Conservation (phyloP, 2,113 vertebrate genomes). For the Ancistrus triradiatus region DNA sequence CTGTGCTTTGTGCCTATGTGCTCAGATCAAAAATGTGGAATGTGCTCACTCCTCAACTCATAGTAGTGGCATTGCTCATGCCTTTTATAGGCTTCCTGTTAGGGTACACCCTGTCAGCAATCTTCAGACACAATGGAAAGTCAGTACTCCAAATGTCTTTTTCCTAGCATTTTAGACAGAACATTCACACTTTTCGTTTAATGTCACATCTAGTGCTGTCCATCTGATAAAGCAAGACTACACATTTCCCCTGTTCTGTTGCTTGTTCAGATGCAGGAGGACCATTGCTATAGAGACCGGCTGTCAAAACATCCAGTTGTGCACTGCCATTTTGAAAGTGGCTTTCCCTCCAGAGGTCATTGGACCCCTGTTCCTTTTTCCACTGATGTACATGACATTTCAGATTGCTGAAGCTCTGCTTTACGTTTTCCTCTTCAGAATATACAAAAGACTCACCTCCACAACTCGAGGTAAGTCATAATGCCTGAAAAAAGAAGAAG, state of each 20-base stretch:
- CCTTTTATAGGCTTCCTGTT: slow-evolving; percentile 72
- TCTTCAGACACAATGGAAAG: slow-evolving; percentile 66
- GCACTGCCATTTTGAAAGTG: slow-evolving; percentile 72
- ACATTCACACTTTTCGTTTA: background rate
- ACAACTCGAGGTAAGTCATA: background rate
- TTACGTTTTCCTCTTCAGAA: slow-evolving; percentile 64
- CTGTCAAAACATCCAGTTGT: slow-evolving; percentile 82
- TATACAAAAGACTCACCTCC: slow-evolving; percentile 61
- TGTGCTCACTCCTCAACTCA: slow-evolving; percentile 64
- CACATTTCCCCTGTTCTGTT: background rate
- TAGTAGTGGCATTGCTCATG: slow-evolving; percentile 72
- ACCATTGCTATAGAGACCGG: slow-evolving; percentile 79
- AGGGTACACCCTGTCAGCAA: slow-evolving; percentile 68
- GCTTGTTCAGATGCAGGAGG: slow-evolving; percentile 60
- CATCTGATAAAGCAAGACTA: background rate
- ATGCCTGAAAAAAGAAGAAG: too few relatives aligned
- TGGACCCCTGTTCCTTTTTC: slow-evolving; percentile 78
- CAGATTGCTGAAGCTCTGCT: slow-evolving; percentile 75
- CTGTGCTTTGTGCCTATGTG: slow-evolving; percentile 49
- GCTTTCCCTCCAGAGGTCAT: slow-evolving; percentile 69
- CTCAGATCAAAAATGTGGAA: slow-evolving; percentile 58
- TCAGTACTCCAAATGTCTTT: slow-evolving; percentile 50
- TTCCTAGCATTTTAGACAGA: background rate
- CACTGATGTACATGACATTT: slow-evolving; percentile 73
- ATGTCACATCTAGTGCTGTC: too few relatives aligned